These are phyloP conservation scores for Misgurnus mizolepis DNA, from an alignment of 2,113 vertebrate genomes.

Conservation along the genomic window DNA sequence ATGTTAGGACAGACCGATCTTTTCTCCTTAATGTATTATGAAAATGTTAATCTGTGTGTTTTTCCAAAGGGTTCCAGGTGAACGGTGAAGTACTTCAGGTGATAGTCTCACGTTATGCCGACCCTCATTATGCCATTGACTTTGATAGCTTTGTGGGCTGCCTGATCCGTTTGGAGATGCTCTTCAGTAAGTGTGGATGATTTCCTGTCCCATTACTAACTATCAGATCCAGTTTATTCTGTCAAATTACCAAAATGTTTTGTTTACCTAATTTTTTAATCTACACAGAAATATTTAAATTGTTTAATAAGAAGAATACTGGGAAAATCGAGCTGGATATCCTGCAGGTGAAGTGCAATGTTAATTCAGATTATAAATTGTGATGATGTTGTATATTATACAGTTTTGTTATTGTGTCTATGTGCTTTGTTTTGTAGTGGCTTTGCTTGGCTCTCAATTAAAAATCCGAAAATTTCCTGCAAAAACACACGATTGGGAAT, in stretches of 20 bases:
- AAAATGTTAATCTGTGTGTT: no score
- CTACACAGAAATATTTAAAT: slow-evolving; percentile 64
- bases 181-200: slow-evolving; percentile 78
- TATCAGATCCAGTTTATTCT: not conserved
- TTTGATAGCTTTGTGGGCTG: slow-evolving; percentile 81
- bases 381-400: no score
- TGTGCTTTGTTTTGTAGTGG: slow-evolving; percentile 58
- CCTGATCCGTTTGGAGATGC: slow-evolving; percentile 78
- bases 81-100: no score
- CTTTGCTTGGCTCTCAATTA: slow-evolving; percentile 62
- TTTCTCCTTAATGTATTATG: no score
- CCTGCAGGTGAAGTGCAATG: slow-evolving; percentile 57
- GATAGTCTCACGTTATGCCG: no score
- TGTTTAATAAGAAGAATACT: slow-evolving; percentile 59
- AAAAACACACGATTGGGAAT: no score
- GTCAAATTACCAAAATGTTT: no score
- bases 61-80: no score
- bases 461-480: not conserved
- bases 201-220: not conserved
- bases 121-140: slow-evolving; percentile 45
- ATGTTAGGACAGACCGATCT: no score
- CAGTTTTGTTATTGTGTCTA: slow-evolving; percentile 21
- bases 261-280: not conserved
- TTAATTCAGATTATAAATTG: not conserved
- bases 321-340: slow-evolving; percentile 66